Evolutionary conservation across 2,888 invertebrate genomes (phyloP).

Genomic region (Eupeodes latifasciatus): DNA sequence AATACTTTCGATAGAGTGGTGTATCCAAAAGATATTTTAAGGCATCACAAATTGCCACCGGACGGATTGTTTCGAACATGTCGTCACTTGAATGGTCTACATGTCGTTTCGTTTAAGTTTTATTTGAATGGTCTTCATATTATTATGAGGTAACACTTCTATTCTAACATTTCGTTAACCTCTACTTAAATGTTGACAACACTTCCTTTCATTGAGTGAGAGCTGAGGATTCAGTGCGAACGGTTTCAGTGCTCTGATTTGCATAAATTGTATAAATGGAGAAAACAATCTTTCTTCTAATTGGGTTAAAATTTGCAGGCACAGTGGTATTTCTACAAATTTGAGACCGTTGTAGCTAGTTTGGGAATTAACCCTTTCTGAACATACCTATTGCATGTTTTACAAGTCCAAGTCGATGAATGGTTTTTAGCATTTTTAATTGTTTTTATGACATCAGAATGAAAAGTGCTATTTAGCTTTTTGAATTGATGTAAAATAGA

Average conservation of each 20-base stretch:
- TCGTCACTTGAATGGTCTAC: constrained; percentile 77
- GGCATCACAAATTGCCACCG: too few species aligned
- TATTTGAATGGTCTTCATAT: constrained; percentile 19
- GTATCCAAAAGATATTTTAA: constrained; percentile 47
- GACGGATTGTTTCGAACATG: constrained; percentile 77
- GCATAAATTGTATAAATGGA: constrained; percentile 81
- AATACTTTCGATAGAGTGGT: too few species aligned
- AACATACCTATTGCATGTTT: too few species aligned
- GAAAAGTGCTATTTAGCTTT: background rate
- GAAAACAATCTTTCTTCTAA: constrained; percentile 81
- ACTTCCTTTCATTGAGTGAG: too few species aligned
- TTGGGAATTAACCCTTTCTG: too few species aligned
- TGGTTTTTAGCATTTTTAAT: background rate
- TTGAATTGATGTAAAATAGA: background rate
- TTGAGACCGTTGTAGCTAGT: background rate
- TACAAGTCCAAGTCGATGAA: too few species aligned
- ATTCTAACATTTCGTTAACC: too few species aligned
- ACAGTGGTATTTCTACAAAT: constrained; percentile 70
- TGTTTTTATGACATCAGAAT: background rate
- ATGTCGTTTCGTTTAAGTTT: too few species aligned
- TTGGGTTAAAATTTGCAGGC: constrained; percentile 70
- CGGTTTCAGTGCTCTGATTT: constrained; percentile 79
- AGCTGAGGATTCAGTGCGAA: constrained; percentile 79
- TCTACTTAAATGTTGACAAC: too few species aligned
- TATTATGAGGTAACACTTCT: too few species aligned